Percentiles rank a stretch among this genome's conserved stretches.
These are phyloP conservation scores for Meghimatium bilineatum DNA, from an alignment of 2,888 invertebrate genomes.

Conservation along the genomic window DNA sequence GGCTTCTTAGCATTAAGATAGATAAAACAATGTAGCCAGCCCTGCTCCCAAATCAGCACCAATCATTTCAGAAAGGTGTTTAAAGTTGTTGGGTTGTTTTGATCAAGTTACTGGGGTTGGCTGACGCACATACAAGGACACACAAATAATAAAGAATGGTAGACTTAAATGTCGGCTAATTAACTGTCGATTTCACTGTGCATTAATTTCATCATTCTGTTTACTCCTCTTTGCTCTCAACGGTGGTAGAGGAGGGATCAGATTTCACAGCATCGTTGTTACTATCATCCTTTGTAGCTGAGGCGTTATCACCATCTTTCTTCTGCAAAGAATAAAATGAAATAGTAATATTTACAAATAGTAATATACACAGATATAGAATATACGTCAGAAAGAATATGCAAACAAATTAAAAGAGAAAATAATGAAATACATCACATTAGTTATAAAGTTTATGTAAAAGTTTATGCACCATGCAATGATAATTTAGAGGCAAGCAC, in stretches of 20 bases:
- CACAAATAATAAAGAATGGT: slow-evolving; percentile 37
- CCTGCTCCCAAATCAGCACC: slow-evolving; percentile 47
- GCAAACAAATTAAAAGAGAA: no score
- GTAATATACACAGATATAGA: no score
- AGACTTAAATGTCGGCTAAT: slow-evolving; percentile 19
- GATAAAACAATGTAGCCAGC: slow-evolving; percentile 43
- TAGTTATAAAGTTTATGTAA: no score
- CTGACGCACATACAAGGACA: slow-evolving; percentile 44
- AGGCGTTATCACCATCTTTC: slow-evolving; percentile 29
- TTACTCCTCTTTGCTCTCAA: slow-evolving; percentile 44
- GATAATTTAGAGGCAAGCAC: no score
- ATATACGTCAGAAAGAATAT: no score
- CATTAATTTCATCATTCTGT: background rate
- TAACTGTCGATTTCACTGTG: no score
- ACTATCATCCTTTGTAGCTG: slow-evolving; percentile 47
- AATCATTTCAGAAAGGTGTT: slow-evolving; percentile 33
- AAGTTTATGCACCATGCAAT: no score
- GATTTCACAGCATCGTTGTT: slow-evolving; percentile 47
- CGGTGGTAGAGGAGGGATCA: slow-evolving; percentile 45
- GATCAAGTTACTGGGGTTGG: slow-evolving; percentile 46
- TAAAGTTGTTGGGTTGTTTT: slow-evolving; percentile 33
- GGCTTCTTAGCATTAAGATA: slow-evolving; percentile 20
- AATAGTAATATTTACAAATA: no score
- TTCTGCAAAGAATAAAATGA: slow-evolving; percentile 16
- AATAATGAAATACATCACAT: no score